A percentile compares a stretch with the other conserved stretches of the same genome.
Evolutionary conservation across 2,888 invertebrate species (phyloP).

Genomic region (Pemphredon lugubris): DNA sequence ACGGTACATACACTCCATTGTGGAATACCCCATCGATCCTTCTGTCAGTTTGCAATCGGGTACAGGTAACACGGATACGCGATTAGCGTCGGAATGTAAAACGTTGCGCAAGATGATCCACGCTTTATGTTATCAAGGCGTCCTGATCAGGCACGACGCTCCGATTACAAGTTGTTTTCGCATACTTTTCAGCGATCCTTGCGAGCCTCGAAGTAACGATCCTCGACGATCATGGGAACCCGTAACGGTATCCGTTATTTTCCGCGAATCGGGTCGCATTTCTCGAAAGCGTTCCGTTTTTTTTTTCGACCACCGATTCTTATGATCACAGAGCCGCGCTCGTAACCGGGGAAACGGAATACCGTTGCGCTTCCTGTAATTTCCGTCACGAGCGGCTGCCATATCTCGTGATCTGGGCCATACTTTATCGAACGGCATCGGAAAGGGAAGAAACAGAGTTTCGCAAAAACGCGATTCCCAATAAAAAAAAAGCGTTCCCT

Average conservation of each 20-base stretch:
- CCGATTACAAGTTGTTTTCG: slow-evolving; percentile 37
- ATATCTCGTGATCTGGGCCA: slow-evolving; percentile 11
- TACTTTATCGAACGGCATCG: slow-evolving; percentile 25
- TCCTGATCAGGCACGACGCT: slow-evolving; percentile 42
- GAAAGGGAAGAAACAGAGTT: background rate
- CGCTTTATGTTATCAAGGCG: slow-evolving; percentile 35
- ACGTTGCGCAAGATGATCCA: slow-evolving; percentile 45
- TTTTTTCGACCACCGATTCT: slow-evolving; percentile 19
- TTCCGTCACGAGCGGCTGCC: slow-evolving; percentile 24
- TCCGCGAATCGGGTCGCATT: slow-evolving; percentile 52
- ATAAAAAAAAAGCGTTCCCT: too few relatives aligned
- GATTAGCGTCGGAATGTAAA: slow-evolving; percentile 45
- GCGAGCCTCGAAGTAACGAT: slow-evolving; percentile 21
- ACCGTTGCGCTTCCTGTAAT: slow-evolving; percentile 54
- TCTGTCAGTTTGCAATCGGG: too few relatives aligned
- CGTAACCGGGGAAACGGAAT: slow-evolving; percentile 44
- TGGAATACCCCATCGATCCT: too few relatives aligned
- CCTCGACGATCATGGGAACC: slow-evolving; percentile 43
- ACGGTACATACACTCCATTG: too few relatives aligned
- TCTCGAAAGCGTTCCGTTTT: slow-evolving; percentile 8
- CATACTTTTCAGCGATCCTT: slow-evolving; percentile 17
- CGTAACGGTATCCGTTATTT: slow-evolving; percentile 56
- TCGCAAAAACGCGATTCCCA: slow-evolving; percentile 2
- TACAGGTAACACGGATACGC: slow-evolving; percentile 7
- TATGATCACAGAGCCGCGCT: slow-evolving; percentile 36